Base-by-base conservation (phyloP, 2,113 vertebrate species). In the Hylia prasina region DNA sequence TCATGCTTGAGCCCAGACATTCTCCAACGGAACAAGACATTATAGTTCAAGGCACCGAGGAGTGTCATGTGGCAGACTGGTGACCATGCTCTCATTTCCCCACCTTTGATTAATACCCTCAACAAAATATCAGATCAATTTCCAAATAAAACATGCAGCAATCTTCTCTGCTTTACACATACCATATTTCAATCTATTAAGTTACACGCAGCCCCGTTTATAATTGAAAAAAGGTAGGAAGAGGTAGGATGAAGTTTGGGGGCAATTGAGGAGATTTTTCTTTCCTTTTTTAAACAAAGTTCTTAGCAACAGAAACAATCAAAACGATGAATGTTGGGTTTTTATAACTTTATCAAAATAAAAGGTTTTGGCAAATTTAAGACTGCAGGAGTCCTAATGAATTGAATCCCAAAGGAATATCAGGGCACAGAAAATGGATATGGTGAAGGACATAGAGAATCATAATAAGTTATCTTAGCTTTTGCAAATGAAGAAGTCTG, bases 251-350 rank as follows among this genome's bases (percentile, higher is more conserved):
- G 33, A 60, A 60, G 33, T 82, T 51, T 51, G 10, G 10, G 30
- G 9, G 17, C 3, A 61, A 15, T 0, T 56, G 40, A 45, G 16
- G 11, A 17, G 6, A 13, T 10, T 40, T 61, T 31, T 16, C 4
- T 39, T 61, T 54, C 15, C 4, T 71, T 57, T 71, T 40, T 61
- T 44, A 5, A 53, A 54, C 5, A 13, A 53, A 73, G 11, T 6
- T 70, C 30, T 79, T 85, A 53, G 7, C 45, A 84, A 72, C 42
- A 83, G 28, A 84, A 61, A 14, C 33, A 45, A 65, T 31, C 6
- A 9, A 57, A 51, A 57, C 9, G 44, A 37, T 21, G 4, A 76
- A 53, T n/a, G 6, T 12, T 53, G 28, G 0, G 0, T 1, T 44
- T 76, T 48, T 50, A 19, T 53, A 44, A 90, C 53, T 77, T 73